phyloP scores from a whole-genome alignment of 2,888 invertebrate genomes.

The Lasioglossum leucozonium region DNA sequence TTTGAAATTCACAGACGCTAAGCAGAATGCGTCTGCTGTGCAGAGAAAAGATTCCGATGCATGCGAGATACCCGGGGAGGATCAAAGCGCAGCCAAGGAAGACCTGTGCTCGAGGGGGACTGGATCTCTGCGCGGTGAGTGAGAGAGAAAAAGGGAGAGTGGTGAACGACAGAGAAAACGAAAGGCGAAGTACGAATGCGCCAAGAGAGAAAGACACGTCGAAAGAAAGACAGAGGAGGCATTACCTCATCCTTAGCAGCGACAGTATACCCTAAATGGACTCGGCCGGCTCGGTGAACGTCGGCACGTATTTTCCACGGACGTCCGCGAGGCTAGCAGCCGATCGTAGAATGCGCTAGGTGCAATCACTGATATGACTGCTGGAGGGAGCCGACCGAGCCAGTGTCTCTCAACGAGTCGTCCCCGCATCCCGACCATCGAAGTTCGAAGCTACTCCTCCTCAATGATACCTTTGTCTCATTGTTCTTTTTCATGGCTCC shows the following conservation, averaged over 20 bases:
- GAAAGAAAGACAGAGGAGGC: conserved; percentile 25
- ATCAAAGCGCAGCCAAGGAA: conserved; percentile 51
- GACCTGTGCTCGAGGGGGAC: conserved; percentile 28
- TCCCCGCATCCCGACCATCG: neutral
- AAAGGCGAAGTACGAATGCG: neutral
- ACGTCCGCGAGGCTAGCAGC: conserved; percentile 23
- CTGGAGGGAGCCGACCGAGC: neutral
- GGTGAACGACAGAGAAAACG: neutral
- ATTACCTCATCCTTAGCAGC: conserved; percentile 47
- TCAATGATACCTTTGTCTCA: neutral
- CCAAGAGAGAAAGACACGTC: neutral
- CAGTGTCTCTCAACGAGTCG: conserved; percentile 3
- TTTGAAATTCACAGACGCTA: conserved; percentile 50
- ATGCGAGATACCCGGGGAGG: conserved; percentile 40
- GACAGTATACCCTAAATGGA: conserved; percentile 68
- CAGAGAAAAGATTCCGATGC: conserved; percentile 52
- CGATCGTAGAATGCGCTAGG: conserved; percentile 31
- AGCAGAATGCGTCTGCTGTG: conserved; percentile 30
- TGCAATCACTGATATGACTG: conserved; percentile 26
- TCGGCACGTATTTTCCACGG: conserved; percentile 27
- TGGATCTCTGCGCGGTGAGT: neutral
- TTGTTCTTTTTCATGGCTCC: neutral
- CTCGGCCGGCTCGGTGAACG: conserved; percentile 52
- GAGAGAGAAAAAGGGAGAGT: neutral
- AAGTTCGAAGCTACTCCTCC: neutral